Evolutionary conservation across 2,113 vertebrate genomes (phyloP).

Genomic region (Rhinolophus sinicus): DNA sequence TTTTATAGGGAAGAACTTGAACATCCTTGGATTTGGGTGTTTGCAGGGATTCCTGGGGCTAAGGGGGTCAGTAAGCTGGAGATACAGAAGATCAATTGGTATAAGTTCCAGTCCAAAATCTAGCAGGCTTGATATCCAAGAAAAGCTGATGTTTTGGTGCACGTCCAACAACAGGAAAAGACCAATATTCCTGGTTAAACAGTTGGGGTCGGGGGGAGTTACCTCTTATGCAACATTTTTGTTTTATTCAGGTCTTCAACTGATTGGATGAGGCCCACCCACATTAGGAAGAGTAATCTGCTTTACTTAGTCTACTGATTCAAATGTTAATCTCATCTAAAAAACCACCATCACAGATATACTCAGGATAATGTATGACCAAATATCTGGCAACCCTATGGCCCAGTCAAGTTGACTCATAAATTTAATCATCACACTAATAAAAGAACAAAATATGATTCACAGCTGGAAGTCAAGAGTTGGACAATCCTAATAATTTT

Average conservation of each 20-base stretch:
- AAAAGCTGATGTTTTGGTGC: neutral
- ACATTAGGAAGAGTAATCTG: neutral
- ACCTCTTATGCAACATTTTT: neutral
- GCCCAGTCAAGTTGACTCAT: neutral
- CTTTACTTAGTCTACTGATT: neutral
- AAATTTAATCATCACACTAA: conserved; percentile 5
- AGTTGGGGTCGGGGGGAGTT: neutral
- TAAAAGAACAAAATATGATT: neutral
- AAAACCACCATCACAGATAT: neutral
- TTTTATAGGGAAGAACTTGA: neutral
- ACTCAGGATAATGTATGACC: neutral
- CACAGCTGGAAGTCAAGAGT: neutral
- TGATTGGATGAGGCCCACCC: neutral
- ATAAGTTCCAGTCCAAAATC: neutral
- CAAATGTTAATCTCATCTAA: neutral
- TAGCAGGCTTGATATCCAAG: neutral
- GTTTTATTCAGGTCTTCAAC: neutral
- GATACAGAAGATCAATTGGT: neutral
- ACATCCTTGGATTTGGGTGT: neutral
- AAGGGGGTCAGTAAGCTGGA: neutral
- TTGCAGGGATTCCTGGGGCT: too few relatives aligned
- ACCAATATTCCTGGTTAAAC: neutral
- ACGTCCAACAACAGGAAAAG: neutral
- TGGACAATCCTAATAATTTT: conserved; percentile 11
- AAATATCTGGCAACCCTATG: neutral